Evolutionary conservation across 2,113 vertebrate species (phyloP).

Genomic region (Chauna torquata): DNA sequence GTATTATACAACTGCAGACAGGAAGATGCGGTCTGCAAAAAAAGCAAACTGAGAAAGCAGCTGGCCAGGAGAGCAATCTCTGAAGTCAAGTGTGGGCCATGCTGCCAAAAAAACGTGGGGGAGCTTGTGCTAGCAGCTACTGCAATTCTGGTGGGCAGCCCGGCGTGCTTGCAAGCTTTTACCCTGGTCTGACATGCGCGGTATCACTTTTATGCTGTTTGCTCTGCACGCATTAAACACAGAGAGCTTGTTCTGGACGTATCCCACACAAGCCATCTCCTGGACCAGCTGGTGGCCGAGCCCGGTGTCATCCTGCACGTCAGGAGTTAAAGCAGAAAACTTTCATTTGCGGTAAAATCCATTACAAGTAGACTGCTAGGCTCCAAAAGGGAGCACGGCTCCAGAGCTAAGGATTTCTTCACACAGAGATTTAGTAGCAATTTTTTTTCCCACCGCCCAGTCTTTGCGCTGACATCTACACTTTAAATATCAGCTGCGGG

Average conservation of each 20-base stretch:
- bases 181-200: background rate
- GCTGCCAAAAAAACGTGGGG: fast-evolving
- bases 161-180: background rate
- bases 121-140: background rate
- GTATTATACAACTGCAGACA: background rate
- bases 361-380: background rate
- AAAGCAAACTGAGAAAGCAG: background rate
- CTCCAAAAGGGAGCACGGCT: background rate
- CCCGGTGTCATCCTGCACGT: background rate
- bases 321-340: background rate
- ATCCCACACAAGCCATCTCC: background rate
- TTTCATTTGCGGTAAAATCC: background rate
- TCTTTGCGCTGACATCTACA: background rate
- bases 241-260: background rate
- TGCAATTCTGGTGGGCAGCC: background rate
- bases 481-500: background rate
- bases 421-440: background rate
- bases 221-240: background rate
- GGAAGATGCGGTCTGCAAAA: background rate
- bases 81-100: background rate
- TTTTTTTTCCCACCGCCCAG: background rate
- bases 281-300: background rate
- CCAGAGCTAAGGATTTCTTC: background rate
- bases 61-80: background rate
- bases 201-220: background rate